Evolutionary conservation across 2,888 invertebrate species (phyloP).

Genomic region (Agrochola lychnidis): DNA sequence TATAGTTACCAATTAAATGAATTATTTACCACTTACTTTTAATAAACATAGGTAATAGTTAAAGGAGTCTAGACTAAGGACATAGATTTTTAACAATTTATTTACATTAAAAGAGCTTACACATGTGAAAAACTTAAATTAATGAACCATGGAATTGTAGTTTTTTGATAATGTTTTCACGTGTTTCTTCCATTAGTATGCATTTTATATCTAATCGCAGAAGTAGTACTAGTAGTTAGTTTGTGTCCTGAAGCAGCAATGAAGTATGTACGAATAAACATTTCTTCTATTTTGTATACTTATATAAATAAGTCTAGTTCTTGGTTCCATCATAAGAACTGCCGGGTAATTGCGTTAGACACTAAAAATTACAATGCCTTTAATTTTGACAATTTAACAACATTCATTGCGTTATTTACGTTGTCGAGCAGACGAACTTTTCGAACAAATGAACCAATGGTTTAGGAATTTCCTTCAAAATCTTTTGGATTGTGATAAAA

Average conservation of each 20-base stretch:
- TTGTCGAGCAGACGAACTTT: not conserved
- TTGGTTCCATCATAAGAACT: slow-evolving; percentile 17
- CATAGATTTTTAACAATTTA: not conserved
- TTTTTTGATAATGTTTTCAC: not conserved
- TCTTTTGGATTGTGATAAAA: not conserved
- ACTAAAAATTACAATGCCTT: not conserved
- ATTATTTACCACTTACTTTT: slow-evolving; percentile 32
- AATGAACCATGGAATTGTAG: not conserved
- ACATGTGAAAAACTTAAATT: not conserved
- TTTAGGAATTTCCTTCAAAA: not conserved
- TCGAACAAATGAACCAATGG: not conserved
- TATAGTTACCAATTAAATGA: slow-evolving; percentile 48
- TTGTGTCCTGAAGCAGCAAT: not conserved
- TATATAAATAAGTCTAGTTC: not conserved
- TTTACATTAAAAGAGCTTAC: not conserved
- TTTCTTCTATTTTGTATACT: not conserved
- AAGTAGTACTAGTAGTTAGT: not conserved
- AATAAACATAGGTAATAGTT: not conserved
- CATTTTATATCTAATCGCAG: not conserved
- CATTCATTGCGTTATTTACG: not conserved
- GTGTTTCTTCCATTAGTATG: not conserved
- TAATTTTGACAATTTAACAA: not conserved
- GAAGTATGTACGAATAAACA: not conserved
- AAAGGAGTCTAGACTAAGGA: not conserved
- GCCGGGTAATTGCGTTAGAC: not conserved